These are phyloP conservation scores for Abscondita cerata DNA, from an alignment of 2,888 invertebrate genomes.

Conservation along the genomic window DNA sequence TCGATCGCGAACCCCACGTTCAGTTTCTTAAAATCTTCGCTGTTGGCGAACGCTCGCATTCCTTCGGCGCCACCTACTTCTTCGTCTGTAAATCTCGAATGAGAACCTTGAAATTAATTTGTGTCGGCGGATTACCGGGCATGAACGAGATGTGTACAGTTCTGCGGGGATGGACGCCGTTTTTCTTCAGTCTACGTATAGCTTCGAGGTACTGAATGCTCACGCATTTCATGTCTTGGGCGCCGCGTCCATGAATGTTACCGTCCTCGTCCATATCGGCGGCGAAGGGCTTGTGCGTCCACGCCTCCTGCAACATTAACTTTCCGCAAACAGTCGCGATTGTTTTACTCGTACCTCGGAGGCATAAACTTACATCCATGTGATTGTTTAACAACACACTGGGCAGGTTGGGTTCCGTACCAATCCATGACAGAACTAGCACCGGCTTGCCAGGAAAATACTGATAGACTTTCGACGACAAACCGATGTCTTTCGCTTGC, in stretches of 20 bases:
- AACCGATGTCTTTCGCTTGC: constrained; percentile 2
- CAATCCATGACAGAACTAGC: constrained; percentile 79
- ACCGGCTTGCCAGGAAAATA: constrained; percentile 68
- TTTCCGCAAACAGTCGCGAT: not conserved
- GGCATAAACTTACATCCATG: constrained; percentile 94
- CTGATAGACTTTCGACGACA: not conserved
- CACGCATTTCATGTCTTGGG: constrained; percentile 86
- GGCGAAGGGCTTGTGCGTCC: constrained; percentile 89
- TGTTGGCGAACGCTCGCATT: constrained; percentile 78
- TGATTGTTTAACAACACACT: constrained; percentile 87
- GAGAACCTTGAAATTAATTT: too few species aligned
- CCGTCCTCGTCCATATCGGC: constrained; percentile 85
- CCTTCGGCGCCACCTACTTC: constrained; percentile 86
- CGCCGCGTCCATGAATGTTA: constrained; percentile 81
- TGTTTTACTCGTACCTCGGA: constrained; percentile 62
- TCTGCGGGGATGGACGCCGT: constrained; percentile 65
- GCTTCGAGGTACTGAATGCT: constrained; percentile 82
- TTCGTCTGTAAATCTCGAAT: constrained; percentile 86
- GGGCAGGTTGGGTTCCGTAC: constrained; percentile 70
- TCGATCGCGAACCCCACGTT: constrained; percentile 88
- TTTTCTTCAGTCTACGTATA: constrained; percentile 67
- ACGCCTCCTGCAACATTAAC: constrained; percentile 51
- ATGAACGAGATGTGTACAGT: constrained; percentile 77
- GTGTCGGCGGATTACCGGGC: constrained; percentile 68
- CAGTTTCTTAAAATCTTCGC: constrained; percentile 75